Percentiles rank a stretch among this genome's conserved stretches.
Conservation (phyloP, 2,113 vertebrate species). For the Ochotona princeps region DNA sequence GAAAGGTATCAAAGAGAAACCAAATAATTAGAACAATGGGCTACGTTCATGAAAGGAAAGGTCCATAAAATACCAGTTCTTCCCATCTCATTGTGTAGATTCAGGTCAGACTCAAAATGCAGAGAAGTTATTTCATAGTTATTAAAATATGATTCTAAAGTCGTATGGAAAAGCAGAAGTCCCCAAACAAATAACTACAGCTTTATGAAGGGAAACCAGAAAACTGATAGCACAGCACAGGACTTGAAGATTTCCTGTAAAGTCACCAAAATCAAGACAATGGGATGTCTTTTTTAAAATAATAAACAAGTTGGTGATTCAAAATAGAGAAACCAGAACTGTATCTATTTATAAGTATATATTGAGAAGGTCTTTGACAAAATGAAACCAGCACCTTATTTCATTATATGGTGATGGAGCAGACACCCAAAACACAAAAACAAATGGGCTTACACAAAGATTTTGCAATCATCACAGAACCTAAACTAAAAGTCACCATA, state of each 20-base stretch:
- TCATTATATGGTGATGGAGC: neutral
- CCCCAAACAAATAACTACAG: neutral
- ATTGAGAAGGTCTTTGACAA: neutral
- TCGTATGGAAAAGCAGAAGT: neutral
- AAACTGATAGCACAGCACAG: accelerated
- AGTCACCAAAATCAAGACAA: neutral
- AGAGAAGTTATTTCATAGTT: neutral
- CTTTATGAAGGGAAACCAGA: neutral
- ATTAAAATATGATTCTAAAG: neutral
- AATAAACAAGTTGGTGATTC: neutral
- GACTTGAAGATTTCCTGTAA: neutral
- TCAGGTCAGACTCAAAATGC: neutral
- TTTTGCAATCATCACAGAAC: neutral
- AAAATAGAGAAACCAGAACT: neutral
- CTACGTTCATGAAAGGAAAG: neutral
- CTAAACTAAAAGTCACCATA: neutral
- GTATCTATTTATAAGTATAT: neutral
- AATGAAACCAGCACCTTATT: neutral
- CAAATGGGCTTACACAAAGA: neutral
- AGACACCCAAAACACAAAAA: neutral
- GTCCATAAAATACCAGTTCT: neutral
- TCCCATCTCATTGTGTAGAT: neutral
- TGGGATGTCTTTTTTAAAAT: neutral
- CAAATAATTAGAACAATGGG: neutral
- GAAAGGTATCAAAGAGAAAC: neutral